phyloP scores from a whole-genome alignment of 1,140 invertebrate genomes.

The Phocides pigmalion region DNA sequence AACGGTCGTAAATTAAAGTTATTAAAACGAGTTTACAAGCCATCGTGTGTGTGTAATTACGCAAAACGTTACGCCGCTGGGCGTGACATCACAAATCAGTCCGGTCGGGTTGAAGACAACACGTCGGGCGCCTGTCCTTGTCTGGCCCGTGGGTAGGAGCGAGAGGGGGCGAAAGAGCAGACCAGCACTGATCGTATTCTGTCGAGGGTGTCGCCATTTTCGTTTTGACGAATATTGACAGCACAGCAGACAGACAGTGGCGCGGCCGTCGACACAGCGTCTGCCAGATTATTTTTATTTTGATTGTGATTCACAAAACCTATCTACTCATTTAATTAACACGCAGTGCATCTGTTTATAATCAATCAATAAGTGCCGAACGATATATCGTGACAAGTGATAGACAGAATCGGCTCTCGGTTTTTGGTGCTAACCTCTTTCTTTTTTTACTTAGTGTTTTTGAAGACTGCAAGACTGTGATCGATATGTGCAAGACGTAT shows the following conservation, averaged over 20 bases:
- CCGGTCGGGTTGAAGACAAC: conserved; percentile 73
- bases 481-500: conserved; percentile 82
- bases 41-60: conserved; percentile 73
- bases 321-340: conserved; percentile 53
- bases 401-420: conserved; percentile 53
- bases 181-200: conserved; percentile 76
- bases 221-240: conserved; percentile 84
- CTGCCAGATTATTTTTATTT: conserved; percentile 81
- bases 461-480: conserved; percentile 81
- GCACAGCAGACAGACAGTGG: conserved; percentile 81
- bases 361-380: conserved; percentile 47
- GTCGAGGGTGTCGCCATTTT: conserved; percentile 83
- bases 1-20: conserved; percentile 74
- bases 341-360: conserved; percentile 45
- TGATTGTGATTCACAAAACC: conserved; percentile 73
- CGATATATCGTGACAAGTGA: conserved; percentile 51
- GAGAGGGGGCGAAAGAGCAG: conserved; percentile 58
- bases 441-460: conserved; percentile 79
- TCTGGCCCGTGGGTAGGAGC: conserved; percentile 43
- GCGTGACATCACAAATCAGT: conserved; percentile 83
- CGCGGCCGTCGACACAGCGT: conserved; percentile 78
- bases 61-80: conserved; percentile 81
- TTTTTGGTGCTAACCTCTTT: conserved; percentile 77
- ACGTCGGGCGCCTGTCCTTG: conserved; percentile 62
- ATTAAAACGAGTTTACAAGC: conserved; percentile 79